Conservation (phyloP, 2,888 invertebrate species). For the Chaetoderma sp. region DNA sequence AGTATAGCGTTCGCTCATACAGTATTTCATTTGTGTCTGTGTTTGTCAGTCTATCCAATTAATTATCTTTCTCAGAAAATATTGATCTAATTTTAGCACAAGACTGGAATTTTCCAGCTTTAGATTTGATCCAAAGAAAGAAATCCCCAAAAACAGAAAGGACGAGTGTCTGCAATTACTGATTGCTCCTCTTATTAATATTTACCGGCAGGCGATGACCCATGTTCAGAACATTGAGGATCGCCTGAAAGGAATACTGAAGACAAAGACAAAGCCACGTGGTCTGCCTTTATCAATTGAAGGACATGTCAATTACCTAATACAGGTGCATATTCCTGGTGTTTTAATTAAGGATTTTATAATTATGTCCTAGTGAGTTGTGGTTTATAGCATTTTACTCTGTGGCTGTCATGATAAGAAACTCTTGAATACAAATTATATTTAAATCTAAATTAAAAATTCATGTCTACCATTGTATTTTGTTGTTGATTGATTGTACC, state of each 20-base stretch:
- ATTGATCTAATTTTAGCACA: too few relatives aligned
- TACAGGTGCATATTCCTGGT: slow-evolving; percentile 72
- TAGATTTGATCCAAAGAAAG: background rate
- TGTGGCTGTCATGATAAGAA: too few relatives aligned
- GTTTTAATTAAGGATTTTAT: background rate
- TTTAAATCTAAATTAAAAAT: too few relatives aligned
- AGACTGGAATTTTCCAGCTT: background rate
- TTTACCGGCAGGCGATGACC: slow-evolving; percentile 78
- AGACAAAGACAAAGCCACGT: slow-evolving; percentile 57
- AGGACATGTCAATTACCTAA: slow-evolving; percentile 93
- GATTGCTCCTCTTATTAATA: background rate
- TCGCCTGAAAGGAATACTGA: slow-evolving; percentile 81
- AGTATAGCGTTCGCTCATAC: too few relatives aligned
- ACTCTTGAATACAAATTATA: too few relatives aligned
- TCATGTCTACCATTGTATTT: too few relatives aligned
- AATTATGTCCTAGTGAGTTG: background rate
- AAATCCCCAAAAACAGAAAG: background rate
- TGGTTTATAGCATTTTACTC: background rate
- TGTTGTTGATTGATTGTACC: too few relatives aligned
- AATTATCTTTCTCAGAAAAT: too few relatives aligned
- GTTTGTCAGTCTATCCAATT: too few relatives aligned
- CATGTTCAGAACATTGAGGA: slow-evolving; percentile 87
- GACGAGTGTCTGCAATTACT: background rate
- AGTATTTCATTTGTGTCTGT: too few relatives aligned
- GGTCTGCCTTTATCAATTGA: slow-evolving; percentile 85